Base-by-base conservation (phyloP, 2,888 invertebrate genomes). In the Ophioninae sp. region DNA sequence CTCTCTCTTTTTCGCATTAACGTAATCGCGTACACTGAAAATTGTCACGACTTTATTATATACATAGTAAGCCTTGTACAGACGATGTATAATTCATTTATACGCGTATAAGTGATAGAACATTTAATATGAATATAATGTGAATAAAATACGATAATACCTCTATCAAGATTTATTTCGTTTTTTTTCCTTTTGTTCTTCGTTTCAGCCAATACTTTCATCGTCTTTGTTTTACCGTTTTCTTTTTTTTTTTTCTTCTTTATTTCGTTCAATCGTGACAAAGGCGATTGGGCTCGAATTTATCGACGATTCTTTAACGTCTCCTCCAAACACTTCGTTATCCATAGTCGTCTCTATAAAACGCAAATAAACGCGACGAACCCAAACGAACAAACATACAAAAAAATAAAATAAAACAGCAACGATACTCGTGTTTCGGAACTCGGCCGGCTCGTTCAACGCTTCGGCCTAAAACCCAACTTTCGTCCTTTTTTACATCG, bases 141-240 rank as follows among this genome's bases (percentile, higher is more conserved):
- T 88, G 89, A 90, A 90, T 89, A 90, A 89, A 89, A 88, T 89
- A 88, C 85, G 84, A 86, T 87, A 89, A 88, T 89, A 88, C 87
- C 88, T 87, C 87, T 86, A 85, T 58, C 58, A 82, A 85, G 74
- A 67, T 81, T 78, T 44, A 59, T 74, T 73, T 72, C 80, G 51
- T n/a, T n/a, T n/a, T n/a, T 75, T 74, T 79, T 74, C 61, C 68
- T 63, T 81, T 44, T 80, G 30, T 68, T 68, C 65, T 78, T 63
- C 44, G 69, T 78, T 79, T 64, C n/a, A 44, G 69, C 39, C 41
- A 37, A 68, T 76, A 44, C 72, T 76, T 44, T 59, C 51, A n/a
- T n/a, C n/a, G n/a, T n/a, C n/a, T n/a, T n/a, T n/a, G n/a, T n/a
- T n/a, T n/a, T n/a, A n/a, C n/a, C n/a, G n/a, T n/a, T n/a, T n/a